Conservation (phyloP, 2,113 vertebrate genomes). For the Proteles cristata region DNA sequence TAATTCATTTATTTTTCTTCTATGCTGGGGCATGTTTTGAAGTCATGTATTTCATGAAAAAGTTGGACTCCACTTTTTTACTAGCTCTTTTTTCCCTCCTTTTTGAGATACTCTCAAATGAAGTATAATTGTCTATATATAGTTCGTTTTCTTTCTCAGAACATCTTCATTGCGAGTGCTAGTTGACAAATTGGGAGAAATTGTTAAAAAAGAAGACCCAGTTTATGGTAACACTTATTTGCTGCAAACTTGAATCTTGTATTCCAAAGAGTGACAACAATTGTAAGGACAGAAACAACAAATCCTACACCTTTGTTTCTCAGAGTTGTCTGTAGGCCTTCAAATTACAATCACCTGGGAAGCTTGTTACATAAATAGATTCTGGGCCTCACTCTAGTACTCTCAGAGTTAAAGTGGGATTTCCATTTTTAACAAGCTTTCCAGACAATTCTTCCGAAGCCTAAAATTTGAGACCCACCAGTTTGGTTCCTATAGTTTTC, state of each 20-base stretch:
- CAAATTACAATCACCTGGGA: neutral
- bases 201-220: conserved; percentile 19
- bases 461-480: conserved; percentile 8
- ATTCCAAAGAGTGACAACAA: neutral
- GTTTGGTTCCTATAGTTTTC: neutral
- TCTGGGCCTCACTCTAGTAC: neutral
- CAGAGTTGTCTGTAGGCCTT: neutral
- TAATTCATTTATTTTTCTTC: conserved; percentile 37
- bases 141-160: neutral
- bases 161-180: conserved; percentile 2
- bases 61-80: neutral
- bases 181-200: neutral
- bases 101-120: conserved; percentile 30
- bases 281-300: neutral
- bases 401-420: neutral
- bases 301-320: neutral
- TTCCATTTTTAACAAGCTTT: conserved; percentile 21
- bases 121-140: neutral
- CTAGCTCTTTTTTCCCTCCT: neutral
- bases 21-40: neutral
- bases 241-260: neutral
- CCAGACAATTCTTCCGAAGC: neutral
- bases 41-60: conserved; percentile 27
- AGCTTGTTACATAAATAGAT: neutral
- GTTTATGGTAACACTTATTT: neutral